A percentile compares a stretch with the other conserved stretches of the same genome.
Conservation (phyloP, 2,113 vertebrate species). For the Serilophus lunatus region DNA sequence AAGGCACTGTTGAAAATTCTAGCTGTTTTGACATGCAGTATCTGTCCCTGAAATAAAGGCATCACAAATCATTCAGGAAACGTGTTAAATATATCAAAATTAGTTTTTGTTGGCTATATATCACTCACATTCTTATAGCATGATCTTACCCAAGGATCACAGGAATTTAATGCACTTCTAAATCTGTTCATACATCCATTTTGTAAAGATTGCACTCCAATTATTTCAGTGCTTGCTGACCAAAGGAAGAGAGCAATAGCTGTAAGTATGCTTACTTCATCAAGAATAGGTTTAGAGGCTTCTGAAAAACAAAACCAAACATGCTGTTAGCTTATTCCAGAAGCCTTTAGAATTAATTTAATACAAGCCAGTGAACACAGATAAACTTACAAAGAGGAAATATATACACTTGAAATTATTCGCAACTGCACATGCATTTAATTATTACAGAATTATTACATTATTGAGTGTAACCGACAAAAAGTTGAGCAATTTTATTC, state of each 20-base stretch:
- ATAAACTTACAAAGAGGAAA: neutral
- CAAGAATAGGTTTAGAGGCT: slow-evolving; percentile 79
- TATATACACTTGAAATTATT: neutral
- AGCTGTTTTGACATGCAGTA: neutral
- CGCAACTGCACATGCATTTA: neutral
- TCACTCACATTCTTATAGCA: neutral
- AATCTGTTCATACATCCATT: slow-evolving; percentile 92
- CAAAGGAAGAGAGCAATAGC: slow-evolving; percentile 92
- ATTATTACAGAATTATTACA: neutral
- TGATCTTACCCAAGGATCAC: slow-evolving; percentile 87
- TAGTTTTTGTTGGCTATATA: neutral
- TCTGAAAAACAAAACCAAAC: slow-evolving; percentile 72
- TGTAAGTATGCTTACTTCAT: slow-evolving; percentile 93
- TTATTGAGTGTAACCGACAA: neutral
- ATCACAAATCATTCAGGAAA: neutral
- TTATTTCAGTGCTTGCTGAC: slow-evolving; percentile 88
- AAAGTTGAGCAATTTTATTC: neutral
- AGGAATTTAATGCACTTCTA: slow-evolving; percentile 87
- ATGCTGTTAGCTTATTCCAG: neutral
- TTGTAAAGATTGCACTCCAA: slow-evolving; percentile 92
- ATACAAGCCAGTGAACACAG: neutral
- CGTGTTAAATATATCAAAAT: neutral
- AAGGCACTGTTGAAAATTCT: neutral
- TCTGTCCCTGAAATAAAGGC: neutral
- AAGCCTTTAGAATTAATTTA: neutral